Percentiles rank a stretch among this genome's conserved stretches.
These are phyloP conservation scores for Eulimnadia texana DNA, from an alignment of 1,140 invertebrate genomes.

Conservation along the genomic window DNA sequence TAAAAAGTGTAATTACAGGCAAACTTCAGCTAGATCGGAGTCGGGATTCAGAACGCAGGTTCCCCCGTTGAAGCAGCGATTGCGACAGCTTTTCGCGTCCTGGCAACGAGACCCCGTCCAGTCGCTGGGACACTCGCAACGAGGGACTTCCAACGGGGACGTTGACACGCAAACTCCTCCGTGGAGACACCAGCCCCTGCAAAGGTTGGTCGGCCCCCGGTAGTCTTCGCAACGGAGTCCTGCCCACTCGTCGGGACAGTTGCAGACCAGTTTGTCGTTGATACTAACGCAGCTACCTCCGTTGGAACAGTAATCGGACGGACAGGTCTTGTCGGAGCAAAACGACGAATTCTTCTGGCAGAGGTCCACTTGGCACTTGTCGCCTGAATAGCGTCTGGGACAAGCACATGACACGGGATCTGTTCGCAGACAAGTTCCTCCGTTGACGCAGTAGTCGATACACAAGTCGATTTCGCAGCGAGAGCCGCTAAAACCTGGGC, in stretches of 20 bases:
- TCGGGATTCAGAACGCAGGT: conserved; percentile 34
- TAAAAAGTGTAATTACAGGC: conserved; percentile 29
- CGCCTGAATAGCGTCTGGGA: conserved; percentile 35
- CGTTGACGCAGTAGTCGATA: conserved; percentile 36
- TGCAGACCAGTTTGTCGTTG: conserved; percentile 27
- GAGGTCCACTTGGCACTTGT: conserved; percentile 37
- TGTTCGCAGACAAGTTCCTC: conserved; percentile 27
- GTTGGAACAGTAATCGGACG: conserved; percentile 28
- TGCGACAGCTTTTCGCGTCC: conserved; percentile 32
- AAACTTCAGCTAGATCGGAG: conserved; percentile 25
- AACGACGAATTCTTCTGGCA: conserved; percentile 27
- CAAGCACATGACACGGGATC: conserved; percentile 31
- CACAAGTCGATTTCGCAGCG: conserved; percentile 21
- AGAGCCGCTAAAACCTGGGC: conserved; percentile 18
- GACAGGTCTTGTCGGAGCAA: conserved; percentile 19
- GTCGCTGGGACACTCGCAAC: conserved; percentile 40
- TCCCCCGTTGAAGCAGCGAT: conserved; percentile 41
- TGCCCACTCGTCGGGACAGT: conserved; percentile 35
- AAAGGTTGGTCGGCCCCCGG: conserved; percentile 41
- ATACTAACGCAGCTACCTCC: conserved; percentile 30
- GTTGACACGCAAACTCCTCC: conserved; percentile 36
- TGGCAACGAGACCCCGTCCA: conserved; percentile 42
- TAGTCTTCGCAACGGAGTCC: conserved; percentile 35
- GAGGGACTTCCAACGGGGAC: conserved; percentile 18
- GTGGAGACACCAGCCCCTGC: conserved; percentile 39